Base-by-base conservation (phyloP, 1,140 invertebrate species). In the Bilobella aurantiaca region DNA sequence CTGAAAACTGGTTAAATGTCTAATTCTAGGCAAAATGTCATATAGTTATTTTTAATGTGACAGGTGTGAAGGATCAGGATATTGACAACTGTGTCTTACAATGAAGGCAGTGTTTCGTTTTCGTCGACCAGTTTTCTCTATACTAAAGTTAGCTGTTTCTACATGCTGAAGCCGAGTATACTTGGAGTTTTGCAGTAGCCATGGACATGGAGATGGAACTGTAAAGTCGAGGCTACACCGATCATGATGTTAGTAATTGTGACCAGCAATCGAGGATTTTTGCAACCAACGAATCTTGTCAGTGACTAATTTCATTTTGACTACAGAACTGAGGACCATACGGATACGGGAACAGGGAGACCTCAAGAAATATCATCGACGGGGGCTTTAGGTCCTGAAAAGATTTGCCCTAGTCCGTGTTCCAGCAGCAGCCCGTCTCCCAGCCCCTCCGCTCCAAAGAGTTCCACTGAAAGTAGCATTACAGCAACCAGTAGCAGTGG, bases 401-500 rank as follows among this genome's bases (percentile, higher is more conserved):
- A 27, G 25, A 30, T 8, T 58, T 14, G 57, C 28, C 57, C 57
- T 3, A 30, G 29, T 28, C 25, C 29, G 3, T 27, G 29, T 58
- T 27, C 23, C 23, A 46, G 37, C 21, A 58, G 16, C 25, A 46
- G 46, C 31, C 28, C 46, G 29, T 49, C n/a, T 29, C 32, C 63
- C 58, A 64, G 32, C 27, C 63, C 63, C n/a, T 16, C 29, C 57
- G 25, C 28, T 2, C 34, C n/a, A 23, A 58, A n/a, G 21, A 42
- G 27, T 12, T 32, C 62, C 25, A 53, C 49, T 8, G 49, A 53
- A 23, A 23, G 49, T 8, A 23, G 47, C 30, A 47, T 46, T n/a
- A 28, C 21, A n/a, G 62, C n/a, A 57, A 57, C 47, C 34, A 53
- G 62, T 53, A 64, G 42, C 49, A 31, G 53, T 64, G 62, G 57